Evolutionary conservation across 2,113 vertebrate species (phyloP), one percentile per base, ranked within the genome.

Genomic region (Microcebus jonahi): DNA sequence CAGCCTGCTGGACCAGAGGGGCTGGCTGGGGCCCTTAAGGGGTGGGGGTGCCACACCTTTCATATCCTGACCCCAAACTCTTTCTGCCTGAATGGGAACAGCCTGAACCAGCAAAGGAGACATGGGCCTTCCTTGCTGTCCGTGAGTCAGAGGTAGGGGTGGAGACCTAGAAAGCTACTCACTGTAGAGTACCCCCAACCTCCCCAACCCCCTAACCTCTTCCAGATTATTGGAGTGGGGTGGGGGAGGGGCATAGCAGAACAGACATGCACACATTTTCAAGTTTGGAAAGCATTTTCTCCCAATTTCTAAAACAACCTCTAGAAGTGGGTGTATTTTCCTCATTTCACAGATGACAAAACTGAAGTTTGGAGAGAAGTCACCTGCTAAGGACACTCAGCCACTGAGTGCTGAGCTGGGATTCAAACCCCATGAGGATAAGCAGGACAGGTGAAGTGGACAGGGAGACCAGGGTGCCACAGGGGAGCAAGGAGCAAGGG

Each of bases 1-100:
- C 59, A 96, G 93, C 96, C 91, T 97, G 97, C 48, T 96, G 85
- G 86, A 94, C 85, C 82, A 97, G 94, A 96, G 96, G 88, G 91
- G 94, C 83, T 95, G 88, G 93, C 81, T 90, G 34, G 76, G 59
- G 70, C 75, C 50, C 63, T 81, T 39, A 90, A 82, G 14, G 55
- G 1, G 34, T 90, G 70, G 36, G 61, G 79, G 48, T 50, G 61
- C 31, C 94, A 96, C 61, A 0, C 91, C 90, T 65, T 95, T 95
- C 93, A 70, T 73, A 91, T 96, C 94, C 88, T 97, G 70, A 2
- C 95, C 96, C 93, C 6, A 36, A 36, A 86, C 39, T 70, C 63
- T 93, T 96, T 91, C 77, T 70, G 53, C 53, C 50, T 93, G 55
- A 84, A 77, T 75, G 50, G 27, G 61, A 94, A 13, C 57, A 75